Base-by-base conservation (phyloP, 2,113 vertebrate species). In the Panthera leo region DNA sequence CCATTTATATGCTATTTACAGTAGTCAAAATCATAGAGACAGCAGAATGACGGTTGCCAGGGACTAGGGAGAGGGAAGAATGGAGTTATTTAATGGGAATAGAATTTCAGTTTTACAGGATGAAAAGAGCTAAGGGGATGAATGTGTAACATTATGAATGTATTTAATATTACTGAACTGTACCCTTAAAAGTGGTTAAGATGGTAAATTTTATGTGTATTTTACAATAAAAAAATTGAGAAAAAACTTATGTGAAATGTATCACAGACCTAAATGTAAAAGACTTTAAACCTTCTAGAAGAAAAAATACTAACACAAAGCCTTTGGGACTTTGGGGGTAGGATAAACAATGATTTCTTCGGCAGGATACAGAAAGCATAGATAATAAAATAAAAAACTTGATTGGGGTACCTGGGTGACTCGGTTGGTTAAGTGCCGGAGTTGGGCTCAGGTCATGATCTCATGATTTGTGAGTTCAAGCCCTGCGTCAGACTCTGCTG, bases 261-360 rank as follows among this genome's bases (percentile, higher is more conserved):
- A 80, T 34, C 34, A 65, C 23, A 83, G 53, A 95, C 39, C 53
- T 80, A 80, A 80, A 75, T 13, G 23, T 88, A 65, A 89, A 61
- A 67, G 91, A 73, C 53, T 80, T 94, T 75, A 55, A 86, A 82
- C 58, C 68, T 91, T 83, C 31, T 63, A 53, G 61, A n/a, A 96
- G 29, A 73, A 86, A 91, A 58, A 16, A 70, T 7, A 21, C 5
- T 39, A 90, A 94, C 55, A 85, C 42, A 39, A 51, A 68, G 83
- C 76, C 4, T 78, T 61, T 78, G 80, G 85, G 76, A 70, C 42
- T 91, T 58, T 73, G 45, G 9, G 9, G 15, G 18, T 45, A 82
- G 14, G 23, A 19, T 36, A 82, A 19, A 39, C 42, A 86, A 58
- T 94, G 39, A 86, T 95, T 94, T 82, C 39, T 78, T 39, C 65